Base-by-base conservation (phyloP, 2,888 invertebrate species). In the Lamellibrachia columna region DNA sequence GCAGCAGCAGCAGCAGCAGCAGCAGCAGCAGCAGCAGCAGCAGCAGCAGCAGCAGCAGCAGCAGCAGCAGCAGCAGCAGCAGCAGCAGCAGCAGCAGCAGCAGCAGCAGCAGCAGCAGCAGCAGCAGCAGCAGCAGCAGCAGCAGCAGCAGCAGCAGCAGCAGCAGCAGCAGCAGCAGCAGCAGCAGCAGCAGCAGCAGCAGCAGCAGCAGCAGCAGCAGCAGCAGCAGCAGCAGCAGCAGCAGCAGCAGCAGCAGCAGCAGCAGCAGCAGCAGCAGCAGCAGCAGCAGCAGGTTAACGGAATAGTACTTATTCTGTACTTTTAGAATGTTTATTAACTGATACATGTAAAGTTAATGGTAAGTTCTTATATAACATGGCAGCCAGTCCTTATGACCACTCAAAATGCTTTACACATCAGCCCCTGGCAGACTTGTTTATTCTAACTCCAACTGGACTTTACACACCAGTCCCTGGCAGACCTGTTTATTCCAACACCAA, bases 1-100 rank as follows among this genome's bases (percentile, higher is more conserved):
- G 90, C 90, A 90, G 90, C 90, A 90, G 90, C 90, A 90, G 90
- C 90, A 90, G 90, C 90, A 90, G 90, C 90, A 90, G 90, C 90
- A 90, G 90, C 90, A 90, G 90, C 90, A 90, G 90, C 90, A 90
- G 90, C 90, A 90, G 90, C 90, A 90, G 90, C 90, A 90, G 90
- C 90, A 90, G 90, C 90, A 90, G 90, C 90, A 1, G 90, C 1
- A 1, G 90, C 90, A 1, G 90, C 90, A 1, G 90, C 90, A 1
- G 90, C 90, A 1, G 90, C 90, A 1, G 90, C 90, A 1, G 90
- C 90, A 1, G 90, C 90, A 1, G 90, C 90, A 1, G 90, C 90
- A 1, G 90, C 90, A 1, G 90, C 90, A 1, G 90, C 90, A 90
- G 90, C 90, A 90, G 90, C 90, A 90, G 90, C 90, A 90, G 90